Evolutionary conservation across 1,140 invertebrate species (phyloP), one percentile per base, ranked within the genome.

Genomic region (Zaprionus vittiger): DNA sequence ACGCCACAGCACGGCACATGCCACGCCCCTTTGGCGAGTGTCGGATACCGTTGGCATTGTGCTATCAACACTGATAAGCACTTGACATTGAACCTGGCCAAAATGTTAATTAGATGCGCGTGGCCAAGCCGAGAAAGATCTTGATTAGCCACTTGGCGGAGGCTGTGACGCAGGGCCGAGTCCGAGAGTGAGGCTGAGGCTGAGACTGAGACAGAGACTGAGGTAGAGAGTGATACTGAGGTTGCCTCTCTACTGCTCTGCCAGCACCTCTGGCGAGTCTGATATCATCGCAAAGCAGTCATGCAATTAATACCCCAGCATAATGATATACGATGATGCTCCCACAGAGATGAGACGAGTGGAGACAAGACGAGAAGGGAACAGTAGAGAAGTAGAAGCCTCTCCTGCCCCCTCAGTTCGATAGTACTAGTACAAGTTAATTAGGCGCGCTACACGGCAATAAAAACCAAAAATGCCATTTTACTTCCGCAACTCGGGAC

Each of bases 31-130:
- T 38, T 4, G 56, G 14, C 15, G 38, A 49, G 54, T 55, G 47
- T 28, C 47, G 62, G 41, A 66, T 84, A 77, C 73, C 74, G 77
- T 78, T 87, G 70, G 54, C 41, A 54, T 37, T 69, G 22, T 57
- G 82, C 70, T 81, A 85, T 77, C 41, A 17, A 52, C 65, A 64
- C 70, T 82, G 83, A 89, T 87, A 87, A 89, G 81, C 77, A 83
- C 84, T 89, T 87, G 84, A 87, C 84, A 87, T 87, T 87, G 84
- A 89, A 84, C 85, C 78, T 79, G 63, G 61, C 68, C 68, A 76
- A 76, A 87, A 87, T 81, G 78, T 90, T 87, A 87, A 87, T 87
- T 87, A 87, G 79, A 87, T 87, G 83, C 83, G 83, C 82, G 82
- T 86, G 83, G 82, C 79, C 63, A 82, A 11, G 31, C 31, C 31